Conservation (phyloP, 2,113 vertebrate genomes). For the Festucalex cinctus region DNA sequence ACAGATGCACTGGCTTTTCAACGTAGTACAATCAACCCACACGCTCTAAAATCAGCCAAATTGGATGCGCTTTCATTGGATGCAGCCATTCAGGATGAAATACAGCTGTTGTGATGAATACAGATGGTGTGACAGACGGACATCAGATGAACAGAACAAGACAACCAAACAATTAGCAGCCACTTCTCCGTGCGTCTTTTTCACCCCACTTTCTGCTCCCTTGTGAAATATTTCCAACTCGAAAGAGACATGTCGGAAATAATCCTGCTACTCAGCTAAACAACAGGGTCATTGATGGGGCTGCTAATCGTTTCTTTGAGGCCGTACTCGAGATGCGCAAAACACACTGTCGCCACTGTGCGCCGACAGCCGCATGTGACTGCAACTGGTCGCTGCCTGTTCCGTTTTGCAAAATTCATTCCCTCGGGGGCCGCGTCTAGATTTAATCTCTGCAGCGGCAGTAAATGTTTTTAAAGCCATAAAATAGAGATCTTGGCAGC, state of each 20-base stretch:
- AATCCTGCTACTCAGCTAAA: slow-evolving; percentile 1
- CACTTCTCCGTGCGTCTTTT: slow-evolving; percentile 45
- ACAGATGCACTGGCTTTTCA: not conserved
- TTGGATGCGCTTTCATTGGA: slow-evolving; percentile 41
- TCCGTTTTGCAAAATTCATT: slow-evolving; percentile 7
- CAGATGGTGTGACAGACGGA: slow-evolving; percentile 47
- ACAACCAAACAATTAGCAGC: slow-evolving; percentile 87
- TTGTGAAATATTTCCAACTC: slow-evolving; percentile 16
- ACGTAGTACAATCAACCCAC: not conserved
- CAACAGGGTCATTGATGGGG: slow-evolving; percentile 15
- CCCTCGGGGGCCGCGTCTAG: slow-evolving; percentile 15
- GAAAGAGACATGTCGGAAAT: slow-evolving; percentile 1
- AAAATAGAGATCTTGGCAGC: slow-evolving; percentile 10
- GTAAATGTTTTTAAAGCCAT: slow-evolving; percentile 10
- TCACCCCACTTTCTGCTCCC: slow-evolving; percentile 7
- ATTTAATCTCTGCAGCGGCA: slow-evolving; percentile 8
- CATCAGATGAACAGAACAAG: slow-evolving; percentile 46
- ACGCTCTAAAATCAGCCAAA: not conserved
- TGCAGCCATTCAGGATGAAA: slow-evolving; percentile 54
- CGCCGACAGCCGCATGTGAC: slow-evolving; percentile 5
- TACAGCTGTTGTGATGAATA: slow-evolving; percentile 57
- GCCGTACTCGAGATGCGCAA: slow-evolving; percentile 41
- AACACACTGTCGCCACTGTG: slow-evolving; percentile 50
- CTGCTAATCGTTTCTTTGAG: slow-evolving; percentile 65
- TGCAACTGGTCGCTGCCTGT: slow-evolving; percentile 1